Conservation (phyloP, 2,797 vertebrate species). For the Arctocebus calabarensis region DNA sequence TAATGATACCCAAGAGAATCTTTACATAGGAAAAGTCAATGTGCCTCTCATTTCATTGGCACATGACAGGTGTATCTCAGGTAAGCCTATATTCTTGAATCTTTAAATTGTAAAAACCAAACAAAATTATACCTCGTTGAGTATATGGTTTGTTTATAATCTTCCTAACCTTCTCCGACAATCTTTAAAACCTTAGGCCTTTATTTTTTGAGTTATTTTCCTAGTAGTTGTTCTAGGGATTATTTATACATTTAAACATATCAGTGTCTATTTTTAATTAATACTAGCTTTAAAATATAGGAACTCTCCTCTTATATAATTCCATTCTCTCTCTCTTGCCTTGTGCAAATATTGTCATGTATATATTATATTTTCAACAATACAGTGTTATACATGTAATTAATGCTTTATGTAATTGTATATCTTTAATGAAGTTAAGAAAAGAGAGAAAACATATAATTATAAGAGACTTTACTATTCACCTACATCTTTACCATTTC, state of each 20-base stretch:
- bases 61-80: constrained; percentile 89
- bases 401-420: constrained; percentile 8
- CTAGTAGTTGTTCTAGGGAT: constrained; percentile 4
- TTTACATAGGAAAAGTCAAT: constrained; percentile 92
- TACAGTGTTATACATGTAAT: not conserved
- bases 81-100: constrained; percentile 85
- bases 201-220: constrained; percentile 4
- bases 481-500: not conserved
- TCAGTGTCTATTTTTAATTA: constrained; percentile 22
- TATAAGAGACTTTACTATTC: not conserved
- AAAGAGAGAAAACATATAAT: not conserved
- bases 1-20: constrained; percentile 88
- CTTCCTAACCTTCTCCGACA: constrained; percentile 41
- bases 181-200: constrained; percentile 21
- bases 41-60: constrained; percentile 92
- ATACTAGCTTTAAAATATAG: constrained; percentile 37
- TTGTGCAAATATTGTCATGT: not conserved
- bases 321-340: not conserved
- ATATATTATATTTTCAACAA: constrained; percentile 9
- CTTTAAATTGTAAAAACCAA: constrained; percentile 28
- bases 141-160: not conserved
- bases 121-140: not conserved
- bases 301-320: not conserved
- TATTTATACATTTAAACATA: not conserved
- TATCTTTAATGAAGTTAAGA: constrained; percentile 30